A percentile compares a stretch with the other conserved stretches of the same genome.
Conservation (phyloP, 2,888 invertebrate genomes). For the Lycophotia porphyrea region DNA sequence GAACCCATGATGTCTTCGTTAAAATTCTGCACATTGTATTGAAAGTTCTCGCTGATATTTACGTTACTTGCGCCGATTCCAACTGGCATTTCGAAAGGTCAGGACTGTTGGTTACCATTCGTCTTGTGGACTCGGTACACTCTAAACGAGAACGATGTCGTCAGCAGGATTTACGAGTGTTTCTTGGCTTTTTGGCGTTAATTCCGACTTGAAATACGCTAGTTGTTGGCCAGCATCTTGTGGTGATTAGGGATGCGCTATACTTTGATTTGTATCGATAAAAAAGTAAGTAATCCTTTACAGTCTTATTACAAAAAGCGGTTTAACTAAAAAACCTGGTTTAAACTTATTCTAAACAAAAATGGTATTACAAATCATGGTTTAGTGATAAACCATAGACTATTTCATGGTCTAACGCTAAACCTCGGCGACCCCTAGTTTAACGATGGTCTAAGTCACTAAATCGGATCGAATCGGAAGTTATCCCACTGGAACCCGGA, state of each 20-base stretch:
- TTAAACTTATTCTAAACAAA: no score
- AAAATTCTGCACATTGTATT: conserved; percentile 65
- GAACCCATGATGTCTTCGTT: conserved; percentile 68
- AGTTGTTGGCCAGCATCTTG: conserved; percentile 18
- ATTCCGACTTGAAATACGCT: conserved; percentile 29
- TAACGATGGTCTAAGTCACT: no score
- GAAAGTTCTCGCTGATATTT: conserved; percentile 55
- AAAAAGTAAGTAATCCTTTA: not conserved
- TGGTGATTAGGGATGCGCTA: not conserved
- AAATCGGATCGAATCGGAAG: no score
- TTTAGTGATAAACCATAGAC: no score
- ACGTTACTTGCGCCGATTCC: conserved; percentile 46
- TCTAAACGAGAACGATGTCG: conserved; percentile 56
- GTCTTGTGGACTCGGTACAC: conserved; percentile 21
- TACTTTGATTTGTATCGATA: not conserved
- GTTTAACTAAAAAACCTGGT: no score
- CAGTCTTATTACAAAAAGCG: no score
- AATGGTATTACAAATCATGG: no score
- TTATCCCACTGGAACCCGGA: not conserved
- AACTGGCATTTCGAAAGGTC: conserved; percentile 69
- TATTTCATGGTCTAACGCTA: no score
- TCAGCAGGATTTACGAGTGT: conserved; percentile 38
- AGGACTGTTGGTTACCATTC: conserved; percentile 47
- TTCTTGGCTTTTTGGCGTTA: conserved; percentile 26
- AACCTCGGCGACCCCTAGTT: no score